Conservation (phyloP, 2,113 vertebrate species). For the Myiagra hebetior region DNA sequence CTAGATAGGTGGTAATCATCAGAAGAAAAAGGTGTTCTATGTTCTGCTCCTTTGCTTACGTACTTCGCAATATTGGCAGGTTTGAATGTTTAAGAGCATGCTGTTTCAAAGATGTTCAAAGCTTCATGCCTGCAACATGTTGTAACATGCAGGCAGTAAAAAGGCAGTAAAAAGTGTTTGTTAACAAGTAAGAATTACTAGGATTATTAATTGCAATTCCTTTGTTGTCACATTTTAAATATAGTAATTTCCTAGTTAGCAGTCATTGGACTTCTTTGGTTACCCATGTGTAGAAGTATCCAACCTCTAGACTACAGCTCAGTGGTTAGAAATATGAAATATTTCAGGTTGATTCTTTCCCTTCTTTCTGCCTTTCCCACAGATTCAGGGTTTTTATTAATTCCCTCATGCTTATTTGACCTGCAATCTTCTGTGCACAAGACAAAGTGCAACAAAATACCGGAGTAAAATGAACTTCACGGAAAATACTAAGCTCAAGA, state of each 20-base stretch:
- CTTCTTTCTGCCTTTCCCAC: not conserved
- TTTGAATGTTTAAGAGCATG: not conserved
- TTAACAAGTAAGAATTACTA: not conserved
- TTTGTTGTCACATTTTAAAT: not conserved
- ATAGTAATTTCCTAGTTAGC: not conserved
- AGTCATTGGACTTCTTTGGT: not conserved
- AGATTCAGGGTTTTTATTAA: not conserved
- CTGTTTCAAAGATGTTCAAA: not conserved
- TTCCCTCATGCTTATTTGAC: conserved; percentile 28
- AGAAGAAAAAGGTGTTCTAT: not conserved
- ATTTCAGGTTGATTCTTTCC: not conserved
- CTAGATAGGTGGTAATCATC: not conserved
- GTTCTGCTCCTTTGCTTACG: not conserved
- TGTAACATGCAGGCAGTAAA: not conserved
- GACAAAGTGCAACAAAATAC: conserved; percentile 10
- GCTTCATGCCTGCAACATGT: not conserved
- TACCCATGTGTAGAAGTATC: not conserved
- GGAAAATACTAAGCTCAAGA: not conserved
- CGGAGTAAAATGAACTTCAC: not conserved
- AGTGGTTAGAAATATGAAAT: not conserved
- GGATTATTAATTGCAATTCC: not conserved
- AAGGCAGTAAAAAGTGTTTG: not conserved
- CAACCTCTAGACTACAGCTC: not conserved
- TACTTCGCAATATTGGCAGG: not conserved
- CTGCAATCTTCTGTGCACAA: conserved; percentile 3